These are phyloP conservation scores for Distichodus sexfasciatus DNA, from an alignment of 2,797 vertebrate species.

Conservation along the genomic window DNA sequence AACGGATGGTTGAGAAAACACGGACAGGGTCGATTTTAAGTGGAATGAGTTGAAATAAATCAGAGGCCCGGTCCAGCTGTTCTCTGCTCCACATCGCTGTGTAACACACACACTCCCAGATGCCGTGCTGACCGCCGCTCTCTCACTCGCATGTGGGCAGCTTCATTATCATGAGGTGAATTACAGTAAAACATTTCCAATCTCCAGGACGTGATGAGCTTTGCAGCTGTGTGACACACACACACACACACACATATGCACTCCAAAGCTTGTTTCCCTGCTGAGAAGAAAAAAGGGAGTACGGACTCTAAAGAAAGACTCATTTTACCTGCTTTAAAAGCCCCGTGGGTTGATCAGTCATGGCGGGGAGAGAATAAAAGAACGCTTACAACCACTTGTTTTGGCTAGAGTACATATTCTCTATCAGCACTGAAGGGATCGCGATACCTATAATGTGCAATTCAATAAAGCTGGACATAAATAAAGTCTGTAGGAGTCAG, in stretches of 20 bases:
- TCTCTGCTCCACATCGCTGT: conserved; percentile 22
- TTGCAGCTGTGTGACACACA: conserved; percentile 47
- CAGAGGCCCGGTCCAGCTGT: conserved; percentile 35
- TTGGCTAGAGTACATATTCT: background rate
- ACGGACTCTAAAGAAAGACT: conserved; percentile 28
- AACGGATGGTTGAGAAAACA: conserved; percentile 31
- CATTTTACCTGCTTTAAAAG: conserved; percentile 39
- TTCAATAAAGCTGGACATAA: too few relatives aligned
- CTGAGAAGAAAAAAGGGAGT: conserved; percentile 27
- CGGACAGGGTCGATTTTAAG: conserved; percentile 37
- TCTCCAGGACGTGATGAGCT: conserved; percentile 43
- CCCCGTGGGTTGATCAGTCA: conserved; percentile 1
- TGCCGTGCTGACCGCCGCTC: conserved; percentile 32
- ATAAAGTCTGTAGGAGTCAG: too few relatives aligned
- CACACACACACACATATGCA: too few relatives aligned
- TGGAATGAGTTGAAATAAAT: conserved; percentile 48
- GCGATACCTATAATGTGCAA: too few relatives aligned
- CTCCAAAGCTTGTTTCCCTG: conserved; percentile 39
- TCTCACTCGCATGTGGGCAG: conserved; percentile 43
- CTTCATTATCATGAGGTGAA: conserved; percentile 53
- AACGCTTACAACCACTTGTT: background rate
- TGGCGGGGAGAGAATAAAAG: background rate
- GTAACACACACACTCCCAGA: conserved; percentile 36
- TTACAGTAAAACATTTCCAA: conserved; percentile 53
- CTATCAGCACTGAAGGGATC: background rate